These are phyloP conservation scores for Sternarchorhynchus goeldii DNA, from an alignment of 2,797 vertebrate genomes.

Conservation along the genomic window DNA sequence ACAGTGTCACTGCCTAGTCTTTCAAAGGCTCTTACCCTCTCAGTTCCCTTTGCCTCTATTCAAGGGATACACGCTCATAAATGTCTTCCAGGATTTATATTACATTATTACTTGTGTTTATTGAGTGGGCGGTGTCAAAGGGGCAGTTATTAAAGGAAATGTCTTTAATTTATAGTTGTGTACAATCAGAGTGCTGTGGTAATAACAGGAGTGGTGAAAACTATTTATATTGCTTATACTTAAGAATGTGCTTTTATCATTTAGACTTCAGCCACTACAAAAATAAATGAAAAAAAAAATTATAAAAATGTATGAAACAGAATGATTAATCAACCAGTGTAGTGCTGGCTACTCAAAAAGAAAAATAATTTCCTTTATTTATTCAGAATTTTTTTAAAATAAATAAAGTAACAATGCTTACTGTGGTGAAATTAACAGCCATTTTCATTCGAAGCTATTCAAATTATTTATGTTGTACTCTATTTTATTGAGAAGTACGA, in stretches of 20 bases:
- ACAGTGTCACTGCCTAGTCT: slow-evolving; percentile 56
- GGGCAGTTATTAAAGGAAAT: slow-evolving; percentile 68
- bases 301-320: slow-evolving; percentile 3
- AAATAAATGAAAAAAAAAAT: too few species aligned
- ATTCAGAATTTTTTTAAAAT: too few species aligned
- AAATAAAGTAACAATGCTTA: slow-evolving; percentile 1
- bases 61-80: slow-evolving; percentile 68
- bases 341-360: not conserved
- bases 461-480: slow-evolving; percentile 3
- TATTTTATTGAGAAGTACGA: not conserved
- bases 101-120: slow-evolving; percentile 64
- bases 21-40: slow-evolving; percentile 45
- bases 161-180: slow-evolving; percentile 65
- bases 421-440: not conserved
- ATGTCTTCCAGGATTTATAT: slow-evolving; percentile 72
- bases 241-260: not conserved
- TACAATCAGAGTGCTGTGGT: slow-evolving; percentile 62
- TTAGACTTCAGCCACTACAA: not conserved
- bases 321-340: not conserved
- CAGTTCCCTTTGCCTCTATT: slow-evolving; percentile 54
- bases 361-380: not conserved
- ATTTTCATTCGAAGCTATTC: not conserved
- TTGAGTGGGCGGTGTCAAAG: slow-evolving; percentile 64
- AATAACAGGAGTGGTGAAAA: slow-evolving; percentile 62
- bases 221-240: too few species aligned